Base-by-base conservation (phyloP, 2,888 invertebrate species). In the Elmis aenea region DNA sequence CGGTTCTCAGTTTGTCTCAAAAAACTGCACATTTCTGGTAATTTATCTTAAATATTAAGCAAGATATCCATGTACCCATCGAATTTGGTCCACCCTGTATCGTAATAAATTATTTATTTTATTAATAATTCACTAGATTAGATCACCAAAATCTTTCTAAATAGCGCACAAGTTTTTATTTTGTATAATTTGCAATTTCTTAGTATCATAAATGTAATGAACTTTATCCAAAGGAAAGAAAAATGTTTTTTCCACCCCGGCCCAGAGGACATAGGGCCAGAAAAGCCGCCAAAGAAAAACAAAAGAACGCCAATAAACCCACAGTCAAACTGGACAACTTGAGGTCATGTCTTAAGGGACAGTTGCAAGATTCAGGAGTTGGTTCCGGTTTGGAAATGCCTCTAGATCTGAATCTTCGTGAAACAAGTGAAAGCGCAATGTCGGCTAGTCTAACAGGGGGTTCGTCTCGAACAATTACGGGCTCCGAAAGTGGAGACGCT, bases 181-280 rank as follows among this genome's bases (percentile, higher is more conserved):
- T n/a, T n/a, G n/a, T n/a, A n/a, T n/a, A n/a, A n/a, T n/a, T n/a
- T n/a, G n/a, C n/a, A n/a, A n/a, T n/a, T n/a, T n/a, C n/a, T n/a
- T n/a, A n/a, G n/a, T n/a, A n/a, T n/a, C n/a, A n/a, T n/a, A n/a
- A n/a, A n/a, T n/a, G n/a, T n/a, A n/a, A n/a, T n/a, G n/a, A n/a
- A n/a, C n/a, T n/a, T n/a, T n/a, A n/a, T n/a, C n/a, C n/a, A n/a
- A n/a, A 83, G 83, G 75, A 75, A 51, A 74, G 81, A 58, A 82
- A 81, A 64, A 76, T 71, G 54, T 75, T 77, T 60, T 81, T 79
- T 67, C 82, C 83, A 15, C 81, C 81, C 29, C 71, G 81, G 33
- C 81, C 82, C 49, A 73, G 64, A 50, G 27, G 26, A 25, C 27
- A 26, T 11, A 42, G 45, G 14, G n/a, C n/a, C n/a, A n/a, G n/a